Percentiles rank a stretch among this genome's conserved stretches.
Evolutionary conservation across 2,888 invertebrate species (phyloP).

Genomic region (Morpho achilles): DNA sequence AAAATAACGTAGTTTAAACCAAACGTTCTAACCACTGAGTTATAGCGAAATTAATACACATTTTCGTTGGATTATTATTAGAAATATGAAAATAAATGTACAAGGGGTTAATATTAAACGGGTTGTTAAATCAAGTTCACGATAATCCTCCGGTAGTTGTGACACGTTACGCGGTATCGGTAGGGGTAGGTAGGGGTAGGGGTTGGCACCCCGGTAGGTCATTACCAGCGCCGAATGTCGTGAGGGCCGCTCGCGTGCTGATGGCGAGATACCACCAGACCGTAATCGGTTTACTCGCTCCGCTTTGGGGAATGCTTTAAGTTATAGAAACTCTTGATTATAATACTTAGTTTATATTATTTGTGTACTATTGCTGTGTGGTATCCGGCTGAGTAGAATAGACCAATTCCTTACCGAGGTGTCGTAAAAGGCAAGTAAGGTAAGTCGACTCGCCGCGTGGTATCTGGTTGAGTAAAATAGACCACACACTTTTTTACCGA

Average conservation of each 20-base stretch:
- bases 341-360: too few species aligned
- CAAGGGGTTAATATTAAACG: slow-evolving; percentile 3
- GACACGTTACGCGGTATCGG: slow-evolving; percentile 21
- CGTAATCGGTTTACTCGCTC: slow-evolving; percentile 72
- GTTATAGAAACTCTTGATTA: slow-evolving; percentile 14
- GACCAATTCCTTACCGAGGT: too few species aligned
- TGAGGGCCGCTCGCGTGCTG: slow-evolving; percentile 52
- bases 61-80: too few species aligned
- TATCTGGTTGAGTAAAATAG: too few species aligned
- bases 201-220: slow-evolving; percentile 34
- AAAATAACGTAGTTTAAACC: too few species aligned
- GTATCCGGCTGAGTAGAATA: too few species aligned
- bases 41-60: too few species aligned
- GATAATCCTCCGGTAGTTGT: slow-evolving; percentile 23
- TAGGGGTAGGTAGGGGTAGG: slow-evolving; percentile 32
- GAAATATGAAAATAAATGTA: background rate
- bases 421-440: too few species aligned
- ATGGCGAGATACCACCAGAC: slow-evolving; percentile 56
- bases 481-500: too few species aligned
- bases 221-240: slow-evolving; percentile 52
- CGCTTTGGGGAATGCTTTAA: slow-evolving; percentile 38
- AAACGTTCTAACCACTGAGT: too few species aligned
- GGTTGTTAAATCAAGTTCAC: slow-evolving; percentile 10
- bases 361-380: too few species aligned
- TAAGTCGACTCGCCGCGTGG: too few species aligned